Conservation (phyloP, 2,113 vertebrate genomes). For the Crotophaga sulcirostris region DNA sequence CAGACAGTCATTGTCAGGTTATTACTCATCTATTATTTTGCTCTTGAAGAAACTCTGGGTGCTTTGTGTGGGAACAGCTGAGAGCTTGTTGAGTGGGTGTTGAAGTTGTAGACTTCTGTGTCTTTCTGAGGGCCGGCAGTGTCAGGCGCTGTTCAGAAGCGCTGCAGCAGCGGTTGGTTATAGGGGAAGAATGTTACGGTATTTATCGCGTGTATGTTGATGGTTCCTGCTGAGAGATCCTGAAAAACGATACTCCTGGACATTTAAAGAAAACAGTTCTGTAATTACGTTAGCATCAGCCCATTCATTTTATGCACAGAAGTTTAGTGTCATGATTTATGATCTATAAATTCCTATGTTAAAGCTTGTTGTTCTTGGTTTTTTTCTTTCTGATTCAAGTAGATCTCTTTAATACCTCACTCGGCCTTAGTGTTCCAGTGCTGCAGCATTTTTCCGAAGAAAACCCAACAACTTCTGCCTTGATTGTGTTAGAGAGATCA, state of each 20-base stretch:
- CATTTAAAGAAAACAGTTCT: slow-evolving; percentile 24
- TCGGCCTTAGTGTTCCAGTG: not conserved
- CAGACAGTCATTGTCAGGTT: not conserved
- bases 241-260: slow-evolving; percentile 32
- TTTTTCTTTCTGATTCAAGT: not conserved
- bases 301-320: slow-evolving; percentile 29
- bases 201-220: not conserved
- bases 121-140: not conserved
- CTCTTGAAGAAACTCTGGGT: not conserved
- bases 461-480: not conserved
- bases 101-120: not conserved
- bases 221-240: slow-evolving; percentile 27
- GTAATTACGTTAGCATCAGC: slow-evolving; percentile 25
- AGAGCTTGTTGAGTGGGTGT: not conserved
- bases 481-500: not conserved
- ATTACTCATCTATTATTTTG: not conserved
- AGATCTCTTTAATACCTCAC: not conserved
- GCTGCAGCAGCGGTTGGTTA: not conserved
- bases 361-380: not conserved
- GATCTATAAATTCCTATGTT: slow-evolving; percentile 2
- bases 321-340: slow-evolving; percentile 21
- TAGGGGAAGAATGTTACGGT: not conserved
- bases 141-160: not conserved
- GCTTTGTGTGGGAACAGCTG: not conserved
- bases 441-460: not conserved